These are phyloP conservation scores for Numida meleagris DNA, from an alignment of 2,113 vertebrate species.

Conservation along the genomic window DNA sequence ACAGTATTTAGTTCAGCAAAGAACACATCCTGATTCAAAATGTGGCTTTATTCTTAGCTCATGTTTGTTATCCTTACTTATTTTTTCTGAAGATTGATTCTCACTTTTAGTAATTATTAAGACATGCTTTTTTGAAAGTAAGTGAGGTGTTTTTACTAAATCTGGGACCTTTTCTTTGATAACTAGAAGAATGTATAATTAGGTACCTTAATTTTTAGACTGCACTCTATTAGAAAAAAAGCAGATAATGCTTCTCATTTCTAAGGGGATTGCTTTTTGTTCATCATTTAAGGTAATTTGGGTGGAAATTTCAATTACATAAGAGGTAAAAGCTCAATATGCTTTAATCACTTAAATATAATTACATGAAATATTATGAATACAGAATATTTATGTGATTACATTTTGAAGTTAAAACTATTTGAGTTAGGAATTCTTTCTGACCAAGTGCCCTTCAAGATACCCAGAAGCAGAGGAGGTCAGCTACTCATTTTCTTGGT, in stretches of 20 bases:
- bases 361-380: background rate
- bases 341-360: background rate
- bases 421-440: background rate
- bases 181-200: background rate
- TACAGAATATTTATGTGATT: background rate
- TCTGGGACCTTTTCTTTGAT: background rate
- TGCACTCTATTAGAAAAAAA: background rate
- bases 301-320: background rate
- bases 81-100: constrained; percentile 38
- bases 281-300: background rate
- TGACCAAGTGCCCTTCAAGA: background rate
- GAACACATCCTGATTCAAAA: constrained; percentile 62
- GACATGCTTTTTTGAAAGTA: constrained; percentile 5
- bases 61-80: constrained; percentile 49
- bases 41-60: constrained; percentile 58
- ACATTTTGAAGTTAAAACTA: background rate
- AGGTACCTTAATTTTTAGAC: constrained; percentile 2
- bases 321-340: background rate
- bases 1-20: constrained; percentile 47
- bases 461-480: background rate
- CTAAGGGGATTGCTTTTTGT: constrained; percentile 13
- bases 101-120: constrained; percentile 47
- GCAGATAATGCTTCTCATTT: background rate
- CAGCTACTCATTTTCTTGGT: background rate
- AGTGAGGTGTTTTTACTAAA: background rate